These are phyloP conservation scores for Stratiolaelaps scimitus DNA, from an alignment of 1,140 invertebrate genomes.

Conservation along the genomic window DNA sequence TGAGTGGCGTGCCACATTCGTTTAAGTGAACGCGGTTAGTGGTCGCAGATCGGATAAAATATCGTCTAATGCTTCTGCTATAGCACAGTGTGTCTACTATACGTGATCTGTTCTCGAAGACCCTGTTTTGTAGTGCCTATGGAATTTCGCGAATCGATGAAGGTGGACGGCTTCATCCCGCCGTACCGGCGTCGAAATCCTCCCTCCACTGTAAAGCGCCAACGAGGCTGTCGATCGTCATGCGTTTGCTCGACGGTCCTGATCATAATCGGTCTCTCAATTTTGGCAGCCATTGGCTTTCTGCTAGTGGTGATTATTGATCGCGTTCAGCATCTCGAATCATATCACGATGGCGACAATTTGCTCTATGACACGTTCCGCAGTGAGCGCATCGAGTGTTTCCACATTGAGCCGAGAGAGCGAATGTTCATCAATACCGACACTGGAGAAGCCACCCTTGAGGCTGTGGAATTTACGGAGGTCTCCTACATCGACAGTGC, in stretches of 20 bases:
- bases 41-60: no score
- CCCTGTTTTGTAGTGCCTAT: no score
- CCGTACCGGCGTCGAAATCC: background rate
- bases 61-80: no score
- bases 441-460: no score
- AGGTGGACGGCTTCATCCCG: slow-evolving; percentile 15
- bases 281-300: no score
- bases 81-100: no score
- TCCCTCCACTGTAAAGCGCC: no score
- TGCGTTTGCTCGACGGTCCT: slow-evolving; percentile 5
- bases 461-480: no score
- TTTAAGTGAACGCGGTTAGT: no score
- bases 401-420: background rate
- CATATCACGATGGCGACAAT: background rate
- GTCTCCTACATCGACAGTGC: background rate
- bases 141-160: background rate
- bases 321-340: background rate
- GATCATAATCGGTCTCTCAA: no score
- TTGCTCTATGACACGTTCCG: slow-evolving; percentile 1
- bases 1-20: no score
- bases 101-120: no score
- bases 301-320: background rate
- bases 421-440: slow-evolving; percentile 9
- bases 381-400: slow-evolving; percentile 19
- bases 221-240: background rate